Evolutionary conservation across 2,888 invertebrate species (phyloP), one percentile per base, ranked within the genome.

Genomic region (Catocala sponsa): DNA sequence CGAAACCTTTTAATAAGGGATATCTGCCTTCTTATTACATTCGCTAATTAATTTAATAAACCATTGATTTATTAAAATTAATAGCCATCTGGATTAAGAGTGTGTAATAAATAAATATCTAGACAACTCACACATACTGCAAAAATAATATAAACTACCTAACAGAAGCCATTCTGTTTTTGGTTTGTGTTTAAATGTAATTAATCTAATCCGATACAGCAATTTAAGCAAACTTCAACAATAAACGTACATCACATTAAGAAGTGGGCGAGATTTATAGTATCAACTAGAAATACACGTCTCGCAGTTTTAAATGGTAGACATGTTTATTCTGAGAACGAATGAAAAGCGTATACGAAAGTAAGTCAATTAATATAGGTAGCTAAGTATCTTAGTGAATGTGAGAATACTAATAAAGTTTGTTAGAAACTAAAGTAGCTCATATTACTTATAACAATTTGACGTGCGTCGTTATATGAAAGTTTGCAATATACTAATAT

Each of bases 11-110:
- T 54, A 55, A 65, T 69, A 63, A 38, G 54, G 64, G 57, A 41
- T 63, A 65, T 70, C 71, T 70, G 63, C 70, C 58, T 61, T 69
- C 53, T 64, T 66, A 58, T 47, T 48, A 15, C 12, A 57, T 55
- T 15, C 49, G n/a, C 6, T 47, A 41, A 68, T 53, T 55, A 25
- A 59, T 59, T 67, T 47, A 60, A 63, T 11, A 62, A 50, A 43
- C 48, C 42, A 11, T 50, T 57, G 7, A 41, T 50, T 50, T 42
- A 12, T 4, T 56, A 7, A 12, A 38, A 35, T 11, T 47, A 44
- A 25, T 38, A 11, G n/a, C 7, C 13, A 15, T 25, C 13, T 9
- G 47, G 6, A 13, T 44, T 44, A 25, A 33, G 4, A 11, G 2
- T n/a, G 32, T 9, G 25, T 12, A n/a, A 48, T 4, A 48, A 32